Evolutionary conservation across 2,888 invertebrate species (phyloP), one percentile per base, ranked within the genome.

Genomic region (Amblyjoppa proteus): DNA sequence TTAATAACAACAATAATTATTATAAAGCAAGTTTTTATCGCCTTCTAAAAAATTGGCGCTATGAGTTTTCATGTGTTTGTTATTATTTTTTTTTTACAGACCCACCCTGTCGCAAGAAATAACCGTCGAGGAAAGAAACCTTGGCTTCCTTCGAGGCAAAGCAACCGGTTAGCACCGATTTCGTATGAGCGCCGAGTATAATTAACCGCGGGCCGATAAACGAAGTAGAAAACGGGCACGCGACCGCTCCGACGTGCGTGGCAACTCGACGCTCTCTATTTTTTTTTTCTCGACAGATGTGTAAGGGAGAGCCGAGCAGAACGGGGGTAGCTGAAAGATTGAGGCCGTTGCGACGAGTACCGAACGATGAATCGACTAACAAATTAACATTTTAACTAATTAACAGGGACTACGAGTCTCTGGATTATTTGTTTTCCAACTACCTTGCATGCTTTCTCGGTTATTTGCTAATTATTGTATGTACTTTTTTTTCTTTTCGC

Each of bases 161-260:
- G 61, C 45, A 49, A 20, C 74, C 58, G 41, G 58, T 45, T 45
- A 61, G 58, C 45, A 45, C 45, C 45, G 74, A 45, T 74, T 74
- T 61, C 75, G 75, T 49, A 64, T 64, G 31, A 49, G 31, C 61
- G n/a, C 11, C 49, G n/a, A 51, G 80, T 80, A 80, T 78, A 78
- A 80, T 80, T 80, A 80, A 68, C 73, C 66, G 28, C 51, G 73
- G 61, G 66, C 66, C 61, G 80, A 68, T 73, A 56, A 74, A 80
- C 45, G 64, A 25, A 61, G 41, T 49, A 56, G 58, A 28, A 66
- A 80, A 80, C 45, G 13, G 28, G 56, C 66, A 74, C 80, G 73
- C 80, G 31, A 66, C 66, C 66, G 41, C 66, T 41, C 13, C 64
- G 41, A 80, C 28, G 31, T 25, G 53, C 66, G 56, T 45, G 61